Percentiles rank a stretch among this genome's conserved stretches.
Evolutionary conservation across 2,113 vertebrate genomes (phyloP).

Genomic region (Heteronetta atricapilla): DNA sequence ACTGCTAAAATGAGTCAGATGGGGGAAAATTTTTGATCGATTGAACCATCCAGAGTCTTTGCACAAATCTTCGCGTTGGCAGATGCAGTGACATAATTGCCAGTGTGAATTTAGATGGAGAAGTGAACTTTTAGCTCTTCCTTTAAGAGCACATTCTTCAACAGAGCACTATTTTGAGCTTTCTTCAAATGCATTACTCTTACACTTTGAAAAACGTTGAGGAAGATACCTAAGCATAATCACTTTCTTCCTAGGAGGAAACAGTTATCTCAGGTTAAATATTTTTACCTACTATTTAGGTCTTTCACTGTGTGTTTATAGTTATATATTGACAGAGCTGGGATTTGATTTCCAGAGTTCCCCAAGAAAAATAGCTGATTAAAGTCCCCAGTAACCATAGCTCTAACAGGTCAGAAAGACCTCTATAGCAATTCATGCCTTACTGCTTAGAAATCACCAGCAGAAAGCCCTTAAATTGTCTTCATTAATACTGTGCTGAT

Average conservation of each 20-base stretch:
- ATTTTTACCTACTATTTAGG: not conserved
- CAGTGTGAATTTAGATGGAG: not conserved
- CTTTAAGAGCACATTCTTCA: not conserved
- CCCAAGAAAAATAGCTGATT: not conserved
- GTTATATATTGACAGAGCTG: conserved; percentile 4
- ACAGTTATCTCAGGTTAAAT: not conserved
- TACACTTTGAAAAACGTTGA: not conserved
- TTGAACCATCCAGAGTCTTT: not conserved
- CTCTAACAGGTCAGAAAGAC: not conserved
- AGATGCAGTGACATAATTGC: not conserved
- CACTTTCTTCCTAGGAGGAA: not conserved
- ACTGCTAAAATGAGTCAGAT: not conserved
- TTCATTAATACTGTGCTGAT: not conserved
- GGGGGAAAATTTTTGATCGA: not conserved
- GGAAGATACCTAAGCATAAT: not conserved
- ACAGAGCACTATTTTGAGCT: not conserved
- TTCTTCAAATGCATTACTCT: not conserved
- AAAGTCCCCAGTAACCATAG: not conserved
- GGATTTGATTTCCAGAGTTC: not conserved
- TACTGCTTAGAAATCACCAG: not conserved
- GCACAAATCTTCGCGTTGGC: not conserved
- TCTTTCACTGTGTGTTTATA: not conserved
- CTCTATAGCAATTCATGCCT: not conserved
- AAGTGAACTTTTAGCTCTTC: not conserved
- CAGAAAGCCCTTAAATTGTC: not conserved